Evolutionary conservation across 2,797 vertebrate genomes (phyloP).

Genomic region (Pangasius mekongensis): DNA sequence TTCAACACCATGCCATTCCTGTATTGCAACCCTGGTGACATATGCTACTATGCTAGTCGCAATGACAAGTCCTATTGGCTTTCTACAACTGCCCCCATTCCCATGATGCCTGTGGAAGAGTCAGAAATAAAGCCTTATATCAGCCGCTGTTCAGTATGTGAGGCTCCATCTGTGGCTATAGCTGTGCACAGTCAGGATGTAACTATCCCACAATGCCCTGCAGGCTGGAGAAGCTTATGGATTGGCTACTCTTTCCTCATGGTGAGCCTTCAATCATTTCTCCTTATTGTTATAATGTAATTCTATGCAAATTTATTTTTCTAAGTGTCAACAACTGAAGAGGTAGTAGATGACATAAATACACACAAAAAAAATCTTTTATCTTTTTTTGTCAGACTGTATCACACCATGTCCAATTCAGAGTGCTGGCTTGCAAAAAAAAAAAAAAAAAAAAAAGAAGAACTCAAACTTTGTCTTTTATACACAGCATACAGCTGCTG

Average conservation of each 20-base stretch:
- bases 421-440: not conserved
- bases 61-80: slow-evolving; percentile 99
- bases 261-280: slow-evolving; percentile 73
- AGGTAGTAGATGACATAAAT: not conserved
- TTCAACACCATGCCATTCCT: slow-evolving; percentile 98
- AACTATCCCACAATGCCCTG: slow-evolving; percentile 91
- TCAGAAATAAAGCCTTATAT: slow-evolving; percentile 90
- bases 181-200: slow-evolving; percentile 95
- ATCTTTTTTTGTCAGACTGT: not conserved
- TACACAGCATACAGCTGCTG: slow-evolving; percentile 90
- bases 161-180: slow-evolving; percentile 93
- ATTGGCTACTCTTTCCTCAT: slow-evolving; percentile 98
- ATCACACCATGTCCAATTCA: not conserved
- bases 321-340: not conserved
- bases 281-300: not conserved
- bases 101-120: slow-evolving; percentile 97
- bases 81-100: slow-evolving; percentile 93
- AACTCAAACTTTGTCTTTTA: not conserved
- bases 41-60: slow-evolving; percentile 94
- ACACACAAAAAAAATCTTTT: not conserved
- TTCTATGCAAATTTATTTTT: not conserved
- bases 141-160: slow-evolving; percentile 96
- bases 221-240: slow-evolving; percentile 96
- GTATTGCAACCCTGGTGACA: slow-evolving; percentile 95
- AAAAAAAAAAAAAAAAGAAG: not conserved